Base-by-base conservation (phyloP, 2,888 invertebrate species). In the Ypsolopha sequella region DNA sequence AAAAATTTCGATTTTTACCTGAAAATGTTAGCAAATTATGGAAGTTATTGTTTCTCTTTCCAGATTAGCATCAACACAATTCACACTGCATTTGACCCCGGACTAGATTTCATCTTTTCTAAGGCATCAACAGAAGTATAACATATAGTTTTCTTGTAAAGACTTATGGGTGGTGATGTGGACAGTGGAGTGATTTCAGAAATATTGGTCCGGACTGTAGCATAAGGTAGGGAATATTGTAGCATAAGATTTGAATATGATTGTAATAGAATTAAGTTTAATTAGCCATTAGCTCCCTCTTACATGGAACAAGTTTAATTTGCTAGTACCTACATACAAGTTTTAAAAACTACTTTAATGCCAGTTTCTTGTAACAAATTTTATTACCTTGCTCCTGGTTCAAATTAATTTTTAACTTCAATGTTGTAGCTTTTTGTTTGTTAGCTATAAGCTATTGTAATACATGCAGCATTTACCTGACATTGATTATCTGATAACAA, bases 201-300 rank as follows among this genome's bases (percentile, higher is more conserved):
- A 76, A 76, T 73, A 73, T 70, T 68, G 71, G 70, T 80, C 81
- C 73, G 82, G 82, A 84, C 79, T 77, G 64, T 79, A 81, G 76
- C 58, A 68, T 51, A 57, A 84, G 81, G 80, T 68, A 81, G 77
- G 60, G 66, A 70, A 76, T 74, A 66, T 65, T 70, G 79, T 81
- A 74, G 58, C 53, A 54, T 85, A 84, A 84, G 77, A 82, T 78
- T 80, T 75, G 73, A 71, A 76, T 76, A 81, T 77, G 73, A 80
- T 76, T 79, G 77, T 78, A 73, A 66, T 73, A 82, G 80, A 73
- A 70, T 73, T 82, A 80, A 84, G 79, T 70, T 74, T 73, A 69
- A 73, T 73, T 77, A 76, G 70, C 70, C 65, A 73, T 73, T 77
- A 76, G 70, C 70, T 65, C 57, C 72, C 74, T 79, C 67, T 71